Conservation (phyloP, 1,140 invertebrate species). For the Ephestia elutella region DNA sequence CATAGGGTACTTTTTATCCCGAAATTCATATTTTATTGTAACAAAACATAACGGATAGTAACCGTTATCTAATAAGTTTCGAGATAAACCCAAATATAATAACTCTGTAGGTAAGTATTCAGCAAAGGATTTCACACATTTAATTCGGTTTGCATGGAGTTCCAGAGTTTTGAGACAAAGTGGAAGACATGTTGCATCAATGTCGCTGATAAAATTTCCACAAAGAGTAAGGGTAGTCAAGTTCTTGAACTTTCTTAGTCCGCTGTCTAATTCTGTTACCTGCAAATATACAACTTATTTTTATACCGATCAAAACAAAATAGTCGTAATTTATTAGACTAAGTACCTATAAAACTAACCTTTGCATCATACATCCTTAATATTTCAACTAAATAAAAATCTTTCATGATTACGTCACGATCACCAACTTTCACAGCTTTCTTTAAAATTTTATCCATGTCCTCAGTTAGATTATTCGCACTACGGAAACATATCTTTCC, state of each 20-base stretch:
- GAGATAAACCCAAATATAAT: constrained; percentile 48
- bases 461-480: constrained; percentile 52
- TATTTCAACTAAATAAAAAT: constrained; percentile 37
- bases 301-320: too few species aligned
- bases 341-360: constrained; percentile 36
- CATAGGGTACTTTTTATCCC: too few species aligned
- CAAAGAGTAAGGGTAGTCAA: constrained; percentile 49
- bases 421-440: constrained; percentile 39
- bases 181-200: constrained; percentile 38
- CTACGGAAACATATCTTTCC: constrained; percentile 46
- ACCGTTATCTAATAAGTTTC: constrained; percentile 49
- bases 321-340: too few species aligned
- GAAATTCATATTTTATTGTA: too few species aligned
- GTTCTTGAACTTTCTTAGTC: constrained; percentile 38
- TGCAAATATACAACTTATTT: constrained; percentile 19
- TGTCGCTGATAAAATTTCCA: constrained; percentile 42
- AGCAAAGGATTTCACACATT: constrained; percentile 30
- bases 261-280: constrained; percentile 55
- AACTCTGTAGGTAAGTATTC: constrained; percentile 43
- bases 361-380: constrained; percentile 49
- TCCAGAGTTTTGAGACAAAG: constrained; percentile 40
- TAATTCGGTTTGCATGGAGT: constrained; percentile 52
- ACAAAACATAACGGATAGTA: constrained; percentile 15
- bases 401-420: constrained; percentile 36
- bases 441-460: constrained; percentile 48